A percentile compares a stretch with the other conserved stretches of the same genome.
Evolutionary conservation across 2,888 invertebrate genomes (phyloP).

Genomic region (Lithophane leautieri): DNA sequence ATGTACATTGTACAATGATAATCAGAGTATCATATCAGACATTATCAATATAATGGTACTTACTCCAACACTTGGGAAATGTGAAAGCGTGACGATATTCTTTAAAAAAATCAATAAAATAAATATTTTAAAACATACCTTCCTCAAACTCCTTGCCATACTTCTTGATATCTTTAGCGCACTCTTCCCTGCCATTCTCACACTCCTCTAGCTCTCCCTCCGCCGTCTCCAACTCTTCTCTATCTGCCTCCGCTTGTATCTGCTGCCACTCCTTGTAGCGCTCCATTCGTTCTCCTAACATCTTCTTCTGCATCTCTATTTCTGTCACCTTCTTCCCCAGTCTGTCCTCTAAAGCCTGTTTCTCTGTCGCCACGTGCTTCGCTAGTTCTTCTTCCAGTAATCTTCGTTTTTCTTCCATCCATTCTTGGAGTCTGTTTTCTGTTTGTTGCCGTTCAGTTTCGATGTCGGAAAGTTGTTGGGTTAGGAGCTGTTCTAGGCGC

Average conservation of each 20-base stretch:
- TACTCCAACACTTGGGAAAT: too few relatives aligned
- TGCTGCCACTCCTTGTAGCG: slow-evolving; percentile 69
- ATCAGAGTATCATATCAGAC: too few relatives aligned
- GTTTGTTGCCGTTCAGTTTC: slow-evolving; percentile 72
- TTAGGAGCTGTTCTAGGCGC: slow-evolving; percentile 68
- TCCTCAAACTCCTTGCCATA: slow-evolving; percentile 81
- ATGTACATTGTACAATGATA: too few relatives aligned
- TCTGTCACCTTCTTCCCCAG: slow-evolving; percentile 72
- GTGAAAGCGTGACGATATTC: too few relatives aligned
- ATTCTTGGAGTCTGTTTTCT: slow-evolving; percentile 70
- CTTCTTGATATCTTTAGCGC: slow-evolving; percentile 72
- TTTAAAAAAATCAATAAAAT: too few relatives aligned
- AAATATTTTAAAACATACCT: slow-evolving; percentile 72
- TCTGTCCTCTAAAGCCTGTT: slow-evolving; percentile 69
- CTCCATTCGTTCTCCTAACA: slow-evolving; percentile 71
- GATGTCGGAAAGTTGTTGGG: slow-evolving; percentile 71
- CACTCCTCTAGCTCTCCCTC: slow-evolving; percentile 74
- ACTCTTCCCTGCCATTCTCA: slow-evolving; percentile 71
- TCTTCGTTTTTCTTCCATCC: slow-evolving; percentile 75
- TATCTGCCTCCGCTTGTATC: slow-evolving; percentile 66
- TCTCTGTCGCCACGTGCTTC: slow-evolving; percentile 71
- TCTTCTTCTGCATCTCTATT: slow-evolving; percentile 70
- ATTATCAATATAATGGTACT: too few relatives aligned
- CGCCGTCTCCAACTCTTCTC: slow-evolving; percentile 75
- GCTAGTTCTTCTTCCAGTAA: slow-evolving; percentile 81